These are phyloP conservation scores for Trachythela sp. DNA, from an alignment of 64 coral and sea anemone genomes.

Conservation along the genomic window DNA sequence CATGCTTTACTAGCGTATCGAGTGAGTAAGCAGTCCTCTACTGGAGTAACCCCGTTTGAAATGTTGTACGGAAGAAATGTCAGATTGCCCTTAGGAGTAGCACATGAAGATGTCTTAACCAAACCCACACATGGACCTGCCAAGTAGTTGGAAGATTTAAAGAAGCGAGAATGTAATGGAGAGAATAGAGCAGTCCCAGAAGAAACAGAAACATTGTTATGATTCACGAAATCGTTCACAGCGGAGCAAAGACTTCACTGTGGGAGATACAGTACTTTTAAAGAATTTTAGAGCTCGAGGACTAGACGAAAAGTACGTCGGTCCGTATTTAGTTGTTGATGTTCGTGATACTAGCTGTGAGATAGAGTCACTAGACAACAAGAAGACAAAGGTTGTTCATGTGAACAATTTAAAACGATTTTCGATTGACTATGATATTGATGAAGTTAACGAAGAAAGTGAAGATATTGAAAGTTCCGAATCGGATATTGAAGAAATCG, in stretches of 20 bases:
- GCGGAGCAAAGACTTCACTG: not conserved
- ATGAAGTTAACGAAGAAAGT: not conserved
- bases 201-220: not conserved
- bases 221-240: not conserved
- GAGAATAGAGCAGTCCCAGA: not conserved
- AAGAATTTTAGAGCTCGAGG: not conserved
- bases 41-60: not conserved
- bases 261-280: not conserved
- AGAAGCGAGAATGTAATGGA: not conserved
- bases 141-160: not conserved
- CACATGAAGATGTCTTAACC: not conserved
- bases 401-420: not conserved
- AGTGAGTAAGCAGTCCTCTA: not conserved
- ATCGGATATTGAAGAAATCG: not conserved
- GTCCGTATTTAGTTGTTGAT: slow-evolving; percentile 7
- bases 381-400: not conserved
- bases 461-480: not conserved
- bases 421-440: not conserved
- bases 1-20: not conserved
- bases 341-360: not conserved
- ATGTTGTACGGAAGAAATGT: not conserved
- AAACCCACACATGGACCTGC: not conserved
- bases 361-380: not conserved
- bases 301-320: not conserved
- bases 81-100: not conserved